Base-by-base conservation (phyloP, 2,797 vertebrate species). In the Bradypus variegatus region DNA sequence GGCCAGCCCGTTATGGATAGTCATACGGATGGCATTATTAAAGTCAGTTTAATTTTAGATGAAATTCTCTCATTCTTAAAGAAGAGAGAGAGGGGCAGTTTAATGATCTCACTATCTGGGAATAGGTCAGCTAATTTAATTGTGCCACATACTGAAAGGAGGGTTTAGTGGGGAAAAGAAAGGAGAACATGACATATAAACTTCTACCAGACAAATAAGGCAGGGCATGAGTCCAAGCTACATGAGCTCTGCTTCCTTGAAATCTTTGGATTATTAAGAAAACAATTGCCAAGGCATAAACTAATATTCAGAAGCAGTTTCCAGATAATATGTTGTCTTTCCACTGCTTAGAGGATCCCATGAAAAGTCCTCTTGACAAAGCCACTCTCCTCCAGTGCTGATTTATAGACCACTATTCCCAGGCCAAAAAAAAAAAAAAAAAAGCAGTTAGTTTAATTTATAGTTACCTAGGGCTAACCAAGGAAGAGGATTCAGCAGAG, bases 371-470 rank as follows among this genome's bases (percentile, higher is more conserved):
- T 86, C 77, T 86, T 82, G 86, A 94, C 85, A 92, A 60, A 89
- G 85, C 16, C 60, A 73, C 64, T 87, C 58, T 84, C 53, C 48
- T 76, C 82, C 23, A 12, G 25, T 8, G 72, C 45, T 95, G 94
- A 96, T 95, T 94, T 95, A 95, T 64, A 78, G 67, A 82, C n/a
- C 60, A 67, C 72, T 64, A 70, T 76, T 89, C 53, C 92, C 82
- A 73, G 53, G 87, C 21, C 41, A 45, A 45, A 45, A 45, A 45
- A 45, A 45, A 45, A 45, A 45, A 41, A 45, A 50, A 72, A 95
- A 90, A 90, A 41, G 88, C 83, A 86, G 88, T 95, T 73, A 29
- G 85, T 83, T 91, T 90, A 95, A 96, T 96, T 95, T 93, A 95
- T 69, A 70, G 92, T 60, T 67, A 88, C 73, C 64, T 5, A 4